Base-by-base conservation (phyloP, 1,140 invertebrate genomes). In the Zaprionus lachaisei region DNA sequence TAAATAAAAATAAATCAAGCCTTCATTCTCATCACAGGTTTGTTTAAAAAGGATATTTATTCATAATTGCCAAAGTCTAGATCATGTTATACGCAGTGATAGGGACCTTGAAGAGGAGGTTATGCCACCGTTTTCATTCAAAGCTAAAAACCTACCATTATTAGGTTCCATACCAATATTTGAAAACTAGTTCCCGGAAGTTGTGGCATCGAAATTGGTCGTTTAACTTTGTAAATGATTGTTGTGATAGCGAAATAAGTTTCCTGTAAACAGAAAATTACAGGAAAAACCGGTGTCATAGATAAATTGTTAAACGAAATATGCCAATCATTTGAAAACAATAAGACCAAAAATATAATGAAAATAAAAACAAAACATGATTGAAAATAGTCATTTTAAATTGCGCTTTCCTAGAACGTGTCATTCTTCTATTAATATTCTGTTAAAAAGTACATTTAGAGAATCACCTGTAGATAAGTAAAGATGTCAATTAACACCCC, bases 281-380 rank as follows among this genome's bases (percentile, higher is more conserved):
- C 64, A 61, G 64, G 71, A 56, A 68, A 73, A 73, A 68, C 64
- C 65, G 57, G 71, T 55, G 22, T 51, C 3, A 20, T 64, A 9
- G 55, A 34, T 68, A 17, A 26, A 11, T 17, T 14, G 5, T 26
- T 14, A 17, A 24, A 2, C 22, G 38, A 41, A 67, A 60, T 38
- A 20, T 65, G 54, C 54, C 11, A 66, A 58, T 72, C 62, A 72
- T 51, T 66, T 38, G 15, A 51, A 9, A 38, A 31, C 22, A 58
- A 38, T 61, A 51, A 51, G 20, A 12, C 17, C 47, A 22, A 49
- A n/a, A 41, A 41, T 31, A 37, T 20, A 15, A 14, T 4, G 38
- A 38, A 28, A 28, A 17, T 1, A 38, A 61, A 28, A 17, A 22
- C 34, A n/a, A 31, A 37, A 17, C 5, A 11, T 4, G 17, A 44